Evolutionary conservation across 2,113 vertebrate genomes (phyloP).

Genomic region (Hemiscyllium ocellatum): DNA sequence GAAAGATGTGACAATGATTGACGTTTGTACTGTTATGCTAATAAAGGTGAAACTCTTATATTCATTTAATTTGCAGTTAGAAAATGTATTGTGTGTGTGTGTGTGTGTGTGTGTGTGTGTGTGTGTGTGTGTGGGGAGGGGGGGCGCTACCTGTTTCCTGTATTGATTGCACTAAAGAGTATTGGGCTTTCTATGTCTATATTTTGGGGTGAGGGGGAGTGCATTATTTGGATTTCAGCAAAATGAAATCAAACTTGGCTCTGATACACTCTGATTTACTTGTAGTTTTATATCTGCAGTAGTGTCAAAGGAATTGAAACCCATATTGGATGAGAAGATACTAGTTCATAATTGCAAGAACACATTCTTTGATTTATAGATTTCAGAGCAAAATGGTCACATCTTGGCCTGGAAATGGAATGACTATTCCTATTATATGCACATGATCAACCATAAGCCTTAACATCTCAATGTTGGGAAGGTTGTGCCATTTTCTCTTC

Average conservation of each 20-base stretch:
- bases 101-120: too few species aligned
- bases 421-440: background rate
- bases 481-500: background rate
- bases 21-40: background rate
- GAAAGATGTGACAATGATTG: background rate
- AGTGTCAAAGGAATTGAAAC: background rate
- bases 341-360: background rate
- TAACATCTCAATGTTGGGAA: background rate
- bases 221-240: background rate
- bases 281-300: background rate
- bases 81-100: too few species aligned
- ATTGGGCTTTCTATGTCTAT: background rate
- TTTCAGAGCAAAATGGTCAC: background rate
- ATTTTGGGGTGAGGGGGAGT: background rate
- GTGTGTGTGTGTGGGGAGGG: too few species aligned
- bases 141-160: background rate
- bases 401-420: background rate
- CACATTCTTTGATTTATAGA: background rate
- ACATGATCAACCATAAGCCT: background rate
- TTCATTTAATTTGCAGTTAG: background rate
- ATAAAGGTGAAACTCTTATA: background rate
- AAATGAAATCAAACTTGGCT: background rate
- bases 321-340: background rate
- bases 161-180: slow-evolving; percentile 4
- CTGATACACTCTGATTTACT: background rate